Evolutionary conservation across 2,797 vertebrate species (phyloP).

Genomic region (Garrulus glandarius): DNA sequence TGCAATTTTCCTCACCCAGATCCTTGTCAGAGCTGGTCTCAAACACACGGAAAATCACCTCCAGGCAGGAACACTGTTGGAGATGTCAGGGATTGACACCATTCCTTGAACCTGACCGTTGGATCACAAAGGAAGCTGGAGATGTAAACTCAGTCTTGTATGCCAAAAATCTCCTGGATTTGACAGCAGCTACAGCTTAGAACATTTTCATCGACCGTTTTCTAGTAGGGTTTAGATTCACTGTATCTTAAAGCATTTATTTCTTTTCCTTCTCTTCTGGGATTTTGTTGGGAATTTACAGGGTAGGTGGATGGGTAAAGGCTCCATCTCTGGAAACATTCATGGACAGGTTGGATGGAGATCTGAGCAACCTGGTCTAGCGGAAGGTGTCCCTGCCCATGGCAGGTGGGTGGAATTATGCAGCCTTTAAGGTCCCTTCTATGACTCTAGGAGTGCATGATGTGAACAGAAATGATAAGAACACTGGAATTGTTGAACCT

Average conservation of each 20-base stretch:
- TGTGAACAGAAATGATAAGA: background rate
- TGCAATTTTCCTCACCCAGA: background rate
- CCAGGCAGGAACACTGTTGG: background rate
- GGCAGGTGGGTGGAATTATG: background rate
- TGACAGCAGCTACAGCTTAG: background rate
- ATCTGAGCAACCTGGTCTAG: background rate
- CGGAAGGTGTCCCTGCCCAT: background rate
- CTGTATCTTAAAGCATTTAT: background rate
- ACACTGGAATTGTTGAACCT: background rate
- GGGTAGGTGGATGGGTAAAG: background rate
- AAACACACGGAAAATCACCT: background rate
- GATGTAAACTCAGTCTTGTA: background rate
- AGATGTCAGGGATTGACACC: background rate
- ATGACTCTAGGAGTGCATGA: rapidly evolving
- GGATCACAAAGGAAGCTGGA: background rate
- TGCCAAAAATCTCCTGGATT: background rate
- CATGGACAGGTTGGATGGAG: background rate
- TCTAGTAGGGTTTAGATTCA: background rate
- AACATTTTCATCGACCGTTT: background rate
- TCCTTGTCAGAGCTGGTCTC: background rate
- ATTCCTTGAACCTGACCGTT: background rate
- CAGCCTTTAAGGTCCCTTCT: background rate
- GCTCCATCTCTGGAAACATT: background rate
- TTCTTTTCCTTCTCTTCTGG: background rate
- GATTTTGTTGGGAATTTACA: background rate